Evolutionary conservation across 2,797 vertebrate species (phyloP).

Genomic region (Pitangus sulphuratus): DNA sequence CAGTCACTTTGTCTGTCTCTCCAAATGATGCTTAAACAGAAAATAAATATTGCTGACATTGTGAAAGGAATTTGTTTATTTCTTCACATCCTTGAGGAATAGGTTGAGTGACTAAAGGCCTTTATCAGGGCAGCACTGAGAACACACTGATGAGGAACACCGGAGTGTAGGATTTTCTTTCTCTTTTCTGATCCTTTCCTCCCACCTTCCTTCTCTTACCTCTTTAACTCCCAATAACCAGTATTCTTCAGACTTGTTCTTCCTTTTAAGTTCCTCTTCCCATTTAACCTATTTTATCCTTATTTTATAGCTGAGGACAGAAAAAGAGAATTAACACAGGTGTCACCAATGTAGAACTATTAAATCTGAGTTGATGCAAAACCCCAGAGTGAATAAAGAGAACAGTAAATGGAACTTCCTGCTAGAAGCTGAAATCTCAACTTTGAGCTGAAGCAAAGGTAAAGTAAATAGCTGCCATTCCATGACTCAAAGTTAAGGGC

Average conservation of each 20-base stretch:
- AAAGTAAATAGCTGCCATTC: background rate
- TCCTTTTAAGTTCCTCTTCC: background rate
- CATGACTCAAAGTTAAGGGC: background rate
- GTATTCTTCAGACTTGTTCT: background rate
- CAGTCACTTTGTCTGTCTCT: background rate
- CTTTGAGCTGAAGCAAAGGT: background rate
- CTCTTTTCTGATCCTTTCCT: background rate
- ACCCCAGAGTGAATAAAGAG: background rate
- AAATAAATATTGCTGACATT: background rate
- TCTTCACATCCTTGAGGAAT: background rate
- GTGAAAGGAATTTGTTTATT: background rate
- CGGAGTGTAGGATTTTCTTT: background rate
- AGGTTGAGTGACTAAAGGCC: background rate
- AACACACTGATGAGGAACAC: background rate
- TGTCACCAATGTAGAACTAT: background rate
- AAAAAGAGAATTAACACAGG: background rate
- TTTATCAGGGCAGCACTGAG: background rate
- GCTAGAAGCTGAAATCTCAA: background rate
- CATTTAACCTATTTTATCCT: background rate
- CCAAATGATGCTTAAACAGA: background rate
- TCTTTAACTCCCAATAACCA: background rate
- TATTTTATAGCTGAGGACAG: background rate
- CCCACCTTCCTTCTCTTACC: background rate
- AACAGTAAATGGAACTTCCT: background rate
- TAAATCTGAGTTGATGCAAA: background rate